A percentile compares a stretch with the other conserved stretches of the same genome.
These are phyloP conservation scores for Apteryx owenii DNA, from an alignment of 2,113 vertebrate genomes.

Conservation along the genomic window DNA sequence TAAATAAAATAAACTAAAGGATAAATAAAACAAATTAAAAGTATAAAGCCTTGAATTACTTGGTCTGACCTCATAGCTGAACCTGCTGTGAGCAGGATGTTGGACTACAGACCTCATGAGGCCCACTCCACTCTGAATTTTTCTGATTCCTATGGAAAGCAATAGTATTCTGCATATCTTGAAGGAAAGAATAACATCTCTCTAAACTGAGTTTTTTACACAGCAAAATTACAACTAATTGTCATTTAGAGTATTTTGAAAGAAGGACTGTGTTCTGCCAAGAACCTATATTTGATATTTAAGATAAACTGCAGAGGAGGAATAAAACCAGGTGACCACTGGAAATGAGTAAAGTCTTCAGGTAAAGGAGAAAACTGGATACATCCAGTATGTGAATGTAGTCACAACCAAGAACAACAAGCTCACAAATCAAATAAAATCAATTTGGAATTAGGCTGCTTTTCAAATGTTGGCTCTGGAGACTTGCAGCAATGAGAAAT, in stretches of 20 bases:
- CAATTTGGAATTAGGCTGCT: neutral
- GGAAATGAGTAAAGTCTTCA: neutral
- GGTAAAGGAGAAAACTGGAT: neutral
- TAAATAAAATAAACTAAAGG: neutral
- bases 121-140: neutral
- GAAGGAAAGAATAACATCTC: neutral
- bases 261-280: neutral
- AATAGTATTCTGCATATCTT: neutral
- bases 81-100: neutral
- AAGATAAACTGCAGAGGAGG: neutral
- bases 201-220: neutral
- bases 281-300: neutral
- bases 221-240: no score
- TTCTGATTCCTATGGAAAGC: neutral
- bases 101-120: neutral
- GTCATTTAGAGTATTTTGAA: neutral
- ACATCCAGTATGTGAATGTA: neutral
- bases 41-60: neutral
- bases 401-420: neutral
- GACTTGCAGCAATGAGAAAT: neutral
- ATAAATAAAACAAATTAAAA: neutral
- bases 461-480: neutral
- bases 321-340: neutral
- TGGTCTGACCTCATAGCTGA: neutral
- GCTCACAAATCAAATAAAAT: neutral